Conservation (phyloP, 1,140 invertebrate genomes). For the Philopotamus ludificatus region DNA sequence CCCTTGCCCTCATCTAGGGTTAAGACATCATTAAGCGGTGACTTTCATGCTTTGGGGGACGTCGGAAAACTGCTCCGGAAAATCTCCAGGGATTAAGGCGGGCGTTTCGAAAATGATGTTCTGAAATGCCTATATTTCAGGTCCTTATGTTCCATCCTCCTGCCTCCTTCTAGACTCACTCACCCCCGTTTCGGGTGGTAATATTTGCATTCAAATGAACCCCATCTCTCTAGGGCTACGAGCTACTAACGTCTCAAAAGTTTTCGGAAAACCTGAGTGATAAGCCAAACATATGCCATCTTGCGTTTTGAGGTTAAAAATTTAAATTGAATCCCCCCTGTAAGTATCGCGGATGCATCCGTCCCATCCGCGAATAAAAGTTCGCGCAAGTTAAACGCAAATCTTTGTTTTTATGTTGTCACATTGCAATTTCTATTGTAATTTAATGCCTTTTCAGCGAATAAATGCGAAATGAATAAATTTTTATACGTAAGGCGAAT, state of each 20-base stretch:
- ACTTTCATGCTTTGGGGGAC: neutral
- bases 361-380: too few species aligned
- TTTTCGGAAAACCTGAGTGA: constrained; percentile 25
- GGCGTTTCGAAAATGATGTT: constrained; percentile 23
- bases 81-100: constrained; percentile 12
- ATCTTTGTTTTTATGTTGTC: neutral
- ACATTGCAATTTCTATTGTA: too few species aligned
- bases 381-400: constrained; percentile 1
- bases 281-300: constrained; percentile 33
- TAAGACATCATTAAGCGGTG: constrained; percentile 1
- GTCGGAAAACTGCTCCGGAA: neutral
- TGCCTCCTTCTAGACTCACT: neutral
- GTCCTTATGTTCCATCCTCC: constrained; percentile 20
- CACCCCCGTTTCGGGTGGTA: neutral
- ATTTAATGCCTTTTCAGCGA: too few species aligned
- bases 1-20: neutral
- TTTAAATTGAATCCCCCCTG: constrained; percentile 22
- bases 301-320: constrained; percentile 7
- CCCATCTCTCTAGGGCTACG: neutral
- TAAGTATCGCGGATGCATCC: neutral
- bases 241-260: constrained; percentile 26
- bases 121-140: constrained; percentile 29
- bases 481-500: too few species aligned
- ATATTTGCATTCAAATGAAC: constrained; percentile 40
- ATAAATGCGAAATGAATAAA: too few species aligned